These are phyloP conservation scores for Osmerus mordax DNA, from an alignment of 2,113 vertebrate species.

Conservation along the genomic window DNA sequence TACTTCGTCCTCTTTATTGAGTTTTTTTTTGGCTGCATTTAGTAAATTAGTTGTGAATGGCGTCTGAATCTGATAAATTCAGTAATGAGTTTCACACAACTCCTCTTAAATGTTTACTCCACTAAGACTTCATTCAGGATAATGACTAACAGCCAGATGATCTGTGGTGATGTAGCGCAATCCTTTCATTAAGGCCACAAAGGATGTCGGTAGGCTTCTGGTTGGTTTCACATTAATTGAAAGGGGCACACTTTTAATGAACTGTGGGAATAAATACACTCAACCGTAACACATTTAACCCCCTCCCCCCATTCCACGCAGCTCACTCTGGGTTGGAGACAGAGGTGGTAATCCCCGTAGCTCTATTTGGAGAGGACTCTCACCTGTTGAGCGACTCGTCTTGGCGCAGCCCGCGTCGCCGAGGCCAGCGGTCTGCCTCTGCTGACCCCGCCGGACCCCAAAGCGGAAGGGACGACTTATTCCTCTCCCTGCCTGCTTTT, in stretches of 20 bases:
- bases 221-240: too few relatives aligned
- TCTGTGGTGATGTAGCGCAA: too few relatives aligned
- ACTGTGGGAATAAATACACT: too few relatives aligned
- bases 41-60: not conserved
- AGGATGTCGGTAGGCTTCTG: too few relatives aligned
- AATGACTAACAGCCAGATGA: too few relatives aligned
- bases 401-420: conserved; percentile 34
- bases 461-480: conserved; percentile 55
- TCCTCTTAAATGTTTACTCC: too few relatives aligned
- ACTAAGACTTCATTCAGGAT: too few relatives aligned
- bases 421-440: conserved; percentile 48
- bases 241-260: too few relatives aligned
- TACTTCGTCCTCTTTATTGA: too few relatives aligned
- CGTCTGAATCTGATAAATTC: not conserved
- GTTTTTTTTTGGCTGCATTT: too few relatives aligned
- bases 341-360: conserved; percentile 80
- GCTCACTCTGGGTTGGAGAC: conserved; percentile 57
- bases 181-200: too few relatives aligned
- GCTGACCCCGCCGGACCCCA: conserved; percentile 29
- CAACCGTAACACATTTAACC: too few relatives aligned
- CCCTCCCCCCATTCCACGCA: conserved; percentile 25
- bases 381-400: conserved; percentile 67
- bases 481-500: conserved; percentile 81
- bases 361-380: conserved; percentile 73
- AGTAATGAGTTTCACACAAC: conserved; percentile 1